Conservation (phyloP, 37 sponge, comb jelly and placozoan genomes). For the Beroe ovata region DNA sequence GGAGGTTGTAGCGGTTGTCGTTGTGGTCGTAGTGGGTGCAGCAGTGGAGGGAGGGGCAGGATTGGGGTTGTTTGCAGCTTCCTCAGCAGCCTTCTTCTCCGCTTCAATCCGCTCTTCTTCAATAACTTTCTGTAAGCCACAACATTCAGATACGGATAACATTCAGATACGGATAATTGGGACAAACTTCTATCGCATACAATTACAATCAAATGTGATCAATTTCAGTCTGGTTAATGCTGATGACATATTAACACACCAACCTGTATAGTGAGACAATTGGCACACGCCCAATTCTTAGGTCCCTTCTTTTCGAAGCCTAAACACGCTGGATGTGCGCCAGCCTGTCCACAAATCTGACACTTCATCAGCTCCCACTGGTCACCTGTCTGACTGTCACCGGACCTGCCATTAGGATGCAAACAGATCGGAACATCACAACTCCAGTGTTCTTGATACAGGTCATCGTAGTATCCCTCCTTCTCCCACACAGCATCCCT, state of each 20-base stretch:
- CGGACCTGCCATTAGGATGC: neutral
- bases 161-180: too few species aligned
- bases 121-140: neutral
- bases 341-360: conserved; percentile 38
- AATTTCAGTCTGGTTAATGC: too few species aligned
- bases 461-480: conserved; percentile 49
- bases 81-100: neutral
- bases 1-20: too few species aligned
- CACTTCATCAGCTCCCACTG: conserved; percentile 64
- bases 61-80: neutral
- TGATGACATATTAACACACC: too few species aligned
- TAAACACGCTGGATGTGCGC: conserved; percentile 42
- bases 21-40: too few species aligned
- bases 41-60: neutral
- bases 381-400: conserved; percentile 29
- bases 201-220: too few species aligned
- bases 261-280: conserved; percentile 28
- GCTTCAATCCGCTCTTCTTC: neutral
- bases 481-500: conserved; percentile 65
- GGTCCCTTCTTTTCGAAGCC: conserved; percentile 14
- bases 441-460: conserved; percentile 43
- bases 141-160: too few species aligned
- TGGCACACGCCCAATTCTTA: conserved; percentile 13
- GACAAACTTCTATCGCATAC: too few species aligned
- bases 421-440: conserved; percentile 61